Evolutionary conservation across 1,140 invertebrate species (phyloP).

Genomic region (Phenacoccus solenopsis): DNA sequence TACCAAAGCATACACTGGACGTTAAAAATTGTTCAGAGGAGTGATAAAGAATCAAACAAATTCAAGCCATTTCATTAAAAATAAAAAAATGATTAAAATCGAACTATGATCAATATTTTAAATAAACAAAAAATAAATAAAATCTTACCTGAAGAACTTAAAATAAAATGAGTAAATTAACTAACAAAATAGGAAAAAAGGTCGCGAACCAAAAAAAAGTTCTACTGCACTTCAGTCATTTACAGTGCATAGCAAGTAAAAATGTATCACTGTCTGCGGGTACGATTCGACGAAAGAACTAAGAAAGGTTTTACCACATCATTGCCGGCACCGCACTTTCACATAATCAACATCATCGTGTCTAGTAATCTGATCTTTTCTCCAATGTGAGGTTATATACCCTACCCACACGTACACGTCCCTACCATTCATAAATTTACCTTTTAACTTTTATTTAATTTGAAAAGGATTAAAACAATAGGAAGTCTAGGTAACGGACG

Average conservation of each 20-base stretch:
- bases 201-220: not conserved
- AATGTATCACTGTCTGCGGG: not conserved
- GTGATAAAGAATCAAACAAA: no score
- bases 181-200: not conserved
- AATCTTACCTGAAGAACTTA: not conserved
- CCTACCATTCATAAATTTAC: not conserved
- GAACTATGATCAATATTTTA: no score
- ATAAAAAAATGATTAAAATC: no score
- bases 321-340: constrained; percentile 12
- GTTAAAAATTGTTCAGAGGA: no score
- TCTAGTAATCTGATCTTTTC: constrained; percentile 13
- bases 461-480: constrained; percentile 3
- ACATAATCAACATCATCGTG: constrained; percentile 14
- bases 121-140: not conserved
- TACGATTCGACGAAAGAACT: not conserved
- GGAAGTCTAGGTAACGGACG: not conserved
- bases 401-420: not conserved
- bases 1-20: no score
- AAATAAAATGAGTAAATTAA: not conserved
- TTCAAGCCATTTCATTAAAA: no score
- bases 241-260: not conserved
- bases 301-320: constrained; percentile 13
- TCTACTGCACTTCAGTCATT: no score
- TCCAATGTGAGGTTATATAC: constrained; percentile 5
- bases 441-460: not conserved